A percentile compares a stretch with the other conserved stretches of the same genome.
These are phyloP conservation scores for Tachina fera DNA, from an alignment of 2,888 invertebrate genomes.

Conservation along the genomic window DNA sequence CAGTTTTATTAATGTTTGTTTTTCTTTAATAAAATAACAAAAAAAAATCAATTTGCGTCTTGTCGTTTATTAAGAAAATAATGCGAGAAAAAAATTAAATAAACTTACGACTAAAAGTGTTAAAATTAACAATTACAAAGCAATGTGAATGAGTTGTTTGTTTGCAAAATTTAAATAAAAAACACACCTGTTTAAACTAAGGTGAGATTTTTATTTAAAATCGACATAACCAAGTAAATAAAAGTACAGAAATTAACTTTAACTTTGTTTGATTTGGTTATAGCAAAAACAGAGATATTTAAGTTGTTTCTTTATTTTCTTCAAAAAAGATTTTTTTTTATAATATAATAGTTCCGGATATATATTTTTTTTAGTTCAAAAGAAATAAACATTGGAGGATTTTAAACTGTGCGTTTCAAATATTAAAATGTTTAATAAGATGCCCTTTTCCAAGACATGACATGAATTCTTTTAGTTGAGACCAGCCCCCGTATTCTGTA, in stretches of 20 bases:
- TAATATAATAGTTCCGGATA: background rate
- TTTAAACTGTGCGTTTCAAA: too few relatives aligned
- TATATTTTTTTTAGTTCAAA: too few relatives aligned
- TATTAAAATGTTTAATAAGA: too few relatives aligned
- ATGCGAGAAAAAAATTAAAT: constrained; percentile 16
- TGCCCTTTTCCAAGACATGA: too few relatives aligned
- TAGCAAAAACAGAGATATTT: constrained; percentile 6
- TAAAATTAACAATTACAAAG: constrained; percentile 53
- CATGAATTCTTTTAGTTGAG: too few relatives aligned
- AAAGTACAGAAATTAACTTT: background rate
- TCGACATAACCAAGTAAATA: constrained; percentile 29
- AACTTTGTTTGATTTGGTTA: background rate
- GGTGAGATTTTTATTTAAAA: constrained; percentile 58
- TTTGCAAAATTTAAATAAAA: constrained; percentile 45
- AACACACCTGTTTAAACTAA: constrained; percentile 70
- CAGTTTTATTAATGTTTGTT: constrained; percentile 39
- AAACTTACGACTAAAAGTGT: constrained; percentile 52
- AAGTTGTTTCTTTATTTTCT: background rate
- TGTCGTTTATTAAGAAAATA: constrained; percentile 8
- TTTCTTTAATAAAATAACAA: background rate
- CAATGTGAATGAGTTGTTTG: constrained; percentile 46
- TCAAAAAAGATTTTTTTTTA: background rate
- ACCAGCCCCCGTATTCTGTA: too few relatives aligned
- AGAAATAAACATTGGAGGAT: too few relatives aligned
- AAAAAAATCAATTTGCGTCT: constrained; percentile 2